phyloP scores from a whole-genome alignment of 2,113 vertebrate genomes.

The Pampusana beccarii region DNA sequence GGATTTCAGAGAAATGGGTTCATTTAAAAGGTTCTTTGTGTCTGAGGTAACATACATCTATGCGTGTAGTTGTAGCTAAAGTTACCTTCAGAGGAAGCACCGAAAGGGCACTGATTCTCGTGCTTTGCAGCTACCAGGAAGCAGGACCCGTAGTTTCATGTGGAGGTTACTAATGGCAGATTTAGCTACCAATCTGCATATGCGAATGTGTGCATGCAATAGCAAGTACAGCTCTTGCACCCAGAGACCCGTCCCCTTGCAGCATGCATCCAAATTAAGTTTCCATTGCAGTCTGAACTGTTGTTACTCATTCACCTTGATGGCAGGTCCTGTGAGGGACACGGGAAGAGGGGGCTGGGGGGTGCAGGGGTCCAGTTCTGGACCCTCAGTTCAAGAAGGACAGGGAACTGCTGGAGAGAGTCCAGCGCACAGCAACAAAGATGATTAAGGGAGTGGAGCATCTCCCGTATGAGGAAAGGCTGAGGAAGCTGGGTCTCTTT shows the following conservation, averaged over 20 bases:
- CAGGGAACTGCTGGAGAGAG: too few relatives aligned
- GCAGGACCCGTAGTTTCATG: neutral
- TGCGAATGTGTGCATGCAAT: neutral
- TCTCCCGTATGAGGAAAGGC: too few relatives aligned
- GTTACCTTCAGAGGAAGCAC: neutral
- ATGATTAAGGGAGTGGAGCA: too few relatives aligned
- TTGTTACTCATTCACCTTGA: neutral
- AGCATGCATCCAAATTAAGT: neutral
- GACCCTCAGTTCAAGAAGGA: too few relatives aligned
- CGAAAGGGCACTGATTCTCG: neutral
- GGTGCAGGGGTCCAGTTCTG: neutral
- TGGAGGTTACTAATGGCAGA: neutral
- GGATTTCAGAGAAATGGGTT: neutral
- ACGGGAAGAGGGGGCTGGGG: neutral
- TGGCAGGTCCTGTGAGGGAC: neutral
- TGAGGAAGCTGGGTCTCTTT: too few relatives aligned
- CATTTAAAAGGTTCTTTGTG: neutral
- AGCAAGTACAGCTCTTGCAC: neutral
- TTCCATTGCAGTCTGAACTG: too few relatives aligned
- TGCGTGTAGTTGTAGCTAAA: fast-evolving
- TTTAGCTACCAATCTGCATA: too few relatives aligned
- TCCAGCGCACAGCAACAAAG: too few relatives aligned
- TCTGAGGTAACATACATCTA: neutral
- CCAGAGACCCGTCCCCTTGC: too few relatives aligned
- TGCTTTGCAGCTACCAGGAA: neutral